Percentiles rank a stretch among this genome's conserved stretches.
These are phyloP conservation scores for Sturnira hondurensis DNA, from an alignment of 2,113 vertebrate genomes.

Conservation along the genomic window DNA sequence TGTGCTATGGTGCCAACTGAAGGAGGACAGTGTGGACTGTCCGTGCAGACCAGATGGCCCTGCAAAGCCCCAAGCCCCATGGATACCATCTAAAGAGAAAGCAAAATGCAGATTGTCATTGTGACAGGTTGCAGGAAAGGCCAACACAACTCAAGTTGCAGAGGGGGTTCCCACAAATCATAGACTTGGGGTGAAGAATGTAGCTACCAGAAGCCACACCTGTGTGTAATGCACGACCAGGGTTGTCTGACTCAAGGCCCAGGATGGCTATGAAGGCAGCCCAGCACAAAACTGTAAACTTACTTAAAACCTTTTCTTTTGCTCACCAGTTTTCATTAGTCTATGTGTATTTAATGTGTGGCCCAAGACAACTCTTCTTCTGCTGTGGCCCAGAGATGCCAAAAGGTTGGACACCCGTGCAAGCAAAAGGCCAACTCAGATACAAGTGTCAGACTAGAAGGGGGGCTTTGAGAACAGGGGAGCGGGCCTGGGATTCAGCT, in stretches of 20 bases:
- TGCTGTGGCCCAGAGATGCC: no score
- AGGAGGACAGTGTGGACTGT: not conserved
- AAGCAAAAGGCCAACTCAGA: conserved; percentile 38
- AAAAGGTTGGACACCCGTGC: no score
- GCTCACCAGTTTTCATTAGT: no score
- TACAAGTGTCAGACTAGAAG: not conserved
- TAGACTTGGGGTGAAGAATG: accelerated
- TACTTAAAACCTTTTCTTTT: no score
- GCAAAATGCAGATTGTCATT: accelerated
- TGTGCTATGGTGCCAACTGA: conserved; percentile 50
- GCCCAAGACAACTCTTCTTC: no score
- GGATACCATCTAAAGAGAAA: not conserved
- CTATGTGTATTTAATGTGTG: no score
- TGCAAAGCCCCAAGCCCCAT: not conserved
- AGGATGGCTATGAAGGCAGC: no score
- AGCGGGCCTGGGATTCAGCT: conserved; percentile 8
- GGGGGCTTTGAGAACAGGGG: not conserved
- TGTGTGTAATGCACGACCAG: not conserved
- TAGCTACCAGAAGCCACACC: conserved; percentile 51
- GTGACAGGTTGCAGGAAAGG: not conserved
- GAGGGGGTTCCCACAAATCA: not conserved
- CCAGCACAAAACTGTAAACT: no score
- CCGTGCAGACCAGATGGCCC: not conserved
- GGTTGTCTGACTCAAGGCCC: no score
- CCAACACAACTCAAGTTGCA: accelerated